Evolutionary conservation across 2,888 invertebrate species (phyloP).

Genomic region (Aplocera efformata): DNA sequence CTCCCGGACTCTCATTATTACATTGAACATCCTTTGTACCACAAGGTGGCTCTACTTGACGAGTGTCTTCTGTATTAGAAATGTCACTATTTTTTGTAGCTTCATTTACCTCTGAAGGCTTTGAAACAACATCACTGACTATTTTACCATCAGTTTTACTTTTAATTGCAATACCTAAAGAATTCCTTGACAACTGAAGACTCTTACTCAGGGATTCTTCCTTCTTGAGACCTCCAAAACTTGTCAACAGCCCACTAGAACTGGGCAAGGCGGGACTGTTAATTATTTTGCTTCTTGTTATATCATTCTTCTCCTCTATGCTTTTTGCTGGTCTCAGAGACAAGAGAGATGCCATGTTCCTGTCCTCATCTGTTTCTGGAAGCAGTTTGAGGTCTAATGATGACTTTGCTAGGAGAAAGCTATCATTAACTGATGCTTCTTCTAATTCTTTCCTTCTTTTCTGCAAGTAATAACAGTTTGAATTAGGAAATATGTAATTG

Average conservation of each 20-base stretch:
- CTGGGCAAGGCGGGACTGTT: conserved; percentile 80
- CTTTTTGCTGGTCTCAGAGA: conserved; percentile 83
- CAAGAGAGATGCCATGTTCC: conserved; percentile 88
- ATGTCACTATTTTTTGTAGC: conserved; percentile 3
- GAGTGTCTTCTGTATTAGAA: too few relatives aligned
- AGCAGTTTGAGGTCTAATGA: conserved; percentile 89
- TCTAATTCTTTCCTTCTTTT: conserved; percentile 88
- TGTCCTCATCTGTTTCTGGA: conserved; percentile 90
- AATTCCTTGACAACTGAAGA: conserved; percentile 49
- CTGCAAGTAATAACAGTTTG: conserved; percentile 36
- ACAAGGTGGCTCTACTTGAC: background rate
- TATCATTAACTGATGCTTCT: conserved; percentile 83
- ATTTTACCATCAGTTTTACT: conserved; percentile 4
- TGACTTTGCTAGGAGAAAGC: conserved; percentile 85
- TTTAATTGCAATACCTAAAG: conserved; percentile 65
- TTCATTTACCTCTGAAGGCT: background rate
- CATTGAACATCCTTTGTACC: conserved; percentile 5
- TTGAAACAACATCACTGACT: too few relatives aligned
- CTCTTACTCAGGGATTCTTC: conserved; percentile 74
- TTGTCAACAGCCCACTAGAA: conserved; percentile 66
- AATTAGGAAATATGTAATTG: background rate
- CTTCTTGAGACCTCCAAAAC: conserved; percentile 78
- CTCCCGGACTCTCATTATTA: conserved; percentile 1
- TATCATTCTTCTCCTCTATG: conserved; percentile 79
- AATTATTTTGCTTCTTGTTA: conserved; percentile 72